Conservation (phyloP, 2,888 invertebrate species). For the Lagria hirta region DNA sequence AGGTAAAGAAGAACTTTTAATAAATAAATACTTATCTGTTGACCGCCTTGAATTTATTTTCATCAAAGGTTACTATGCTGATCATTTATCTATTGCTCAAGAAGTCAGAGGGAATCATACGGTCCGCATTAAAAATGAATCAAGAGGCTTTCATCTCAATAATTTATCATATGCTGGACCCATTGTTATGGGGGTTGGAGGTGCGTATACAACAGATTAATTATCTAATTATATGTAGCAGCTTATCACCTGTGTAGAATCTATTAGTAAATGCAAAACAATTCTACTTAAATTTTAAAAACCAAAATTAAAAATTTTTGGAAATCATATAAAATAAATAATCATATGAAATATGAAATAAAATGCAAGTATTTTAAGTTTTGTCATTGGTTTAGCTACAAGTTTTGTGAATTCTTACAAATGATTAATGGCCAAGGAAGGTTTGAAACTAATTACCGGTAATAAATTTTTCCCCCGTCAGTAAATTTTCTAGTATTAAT, state of each 20-base stretch:
- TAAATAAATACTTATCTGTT: conserved; percentile 1
- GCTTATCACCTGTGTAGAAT: neutral
- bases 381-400: too few relatives aligned
- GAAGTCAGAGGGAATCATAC: conserved; percentile 79
- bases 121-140: conserved; percentile 77
- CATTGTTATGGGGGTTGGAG: conserved; percentile 96
- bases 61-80: conserved; percentile 76
- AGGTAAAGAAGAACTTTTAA: conserved; percentile 60
- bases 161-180: conserved; percentile 96
- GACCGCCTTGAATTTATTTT: conserved; percentile 1
- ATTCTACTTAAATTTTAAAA: too few relatives aligned
- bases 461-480: too few relatives aligned
- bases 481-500: too few relatives aligned
- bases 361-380: too few relatives aligned
- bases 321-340: too few relatives aligned
- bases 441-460: too few relatives aligned
- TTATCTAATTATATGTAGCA: too few relatives aligned
- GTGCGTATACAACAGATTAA: conserved; percentile 56
- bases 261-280: neutral
- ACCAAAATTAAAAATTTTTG: too few relatives aligned
- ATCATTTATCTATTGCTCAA: conserved; percentile 74
- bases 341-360: too few relatives aligned
- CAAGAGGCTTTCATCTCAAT: conserved; percentile 81
- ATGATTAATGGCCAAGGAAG: too few relatives aligned
- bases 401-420: too few relatives aligned